These are phyloP conservation scores for Dendroctonus valens DNA, from an alignment of 1,140 invertebrate genomes.

Conservation along the genomic window DNA sequence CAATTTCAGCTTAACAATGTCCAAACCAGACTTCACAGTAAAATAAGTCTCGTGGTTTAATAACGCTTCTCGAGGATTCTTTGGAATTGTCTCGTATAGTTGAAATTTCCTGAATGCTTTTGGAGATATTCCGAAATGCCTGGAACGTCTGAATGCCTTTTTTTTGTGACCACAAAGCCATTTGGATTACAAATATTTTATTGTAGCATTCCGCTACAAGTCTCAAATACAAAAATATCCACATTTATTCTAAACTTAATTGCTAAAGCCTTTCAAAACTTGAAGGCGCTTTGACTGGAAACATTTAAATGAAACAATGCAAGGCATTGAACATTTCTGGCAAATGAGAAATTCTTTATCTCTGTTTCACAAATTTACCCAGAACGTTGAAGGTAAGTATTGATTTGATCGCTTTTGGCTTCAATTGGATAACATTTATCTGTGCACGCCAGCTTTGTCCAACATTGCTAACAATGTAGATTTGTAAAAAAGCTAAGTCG, in stretches of 20 bases:
- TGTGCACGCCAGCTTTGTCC: slow-evolving; percentile 12
- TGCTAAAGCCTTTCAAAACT: too few species aligned
- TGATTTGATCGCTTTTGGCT: slow-evolving; percentile 2
- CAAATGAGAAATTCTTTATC: too few species aligned
- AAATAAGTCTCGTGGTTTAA: not conserved
- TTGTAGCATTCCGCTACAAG: too few species aligned
- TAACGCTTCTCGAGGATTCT: not conserved
- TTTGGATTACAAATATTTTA: too few species aligned
- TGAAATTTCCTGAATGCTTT: not conserved
- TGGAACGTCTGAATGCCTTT: not conserved
- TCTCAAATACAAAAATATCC: too few species aligned
- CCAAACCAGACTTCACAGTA: too few species aligned
- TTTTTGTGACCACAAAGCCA: not conserved
- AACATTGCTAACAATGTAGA: slow-evolving; percentile 17
- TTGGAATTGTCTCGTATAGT: not conserved
- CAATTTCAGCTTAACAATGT: too few species aligned
- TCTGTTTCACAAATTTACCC: too few species aligned
- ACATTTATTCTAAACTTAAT: too few species aligned
- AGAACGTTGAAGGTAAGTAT: not conserved
- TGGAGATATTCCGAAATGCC: not conserved
- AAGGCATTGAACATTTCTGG: too few species aligned
- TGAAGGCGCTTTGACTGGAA: too few species aligned
- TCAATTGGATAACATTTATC: slow-evolving; percentile 20
- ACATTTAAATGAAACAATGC: too few species aligned
- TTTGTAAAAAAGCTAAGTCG: slow-evolving; percentile 30